Evolutionary conservation across 2,888 invertebrate species (phyloP), one percentile per base, ranked within the genome.

Genomic region (Cerastis rubricosa): DNA sequence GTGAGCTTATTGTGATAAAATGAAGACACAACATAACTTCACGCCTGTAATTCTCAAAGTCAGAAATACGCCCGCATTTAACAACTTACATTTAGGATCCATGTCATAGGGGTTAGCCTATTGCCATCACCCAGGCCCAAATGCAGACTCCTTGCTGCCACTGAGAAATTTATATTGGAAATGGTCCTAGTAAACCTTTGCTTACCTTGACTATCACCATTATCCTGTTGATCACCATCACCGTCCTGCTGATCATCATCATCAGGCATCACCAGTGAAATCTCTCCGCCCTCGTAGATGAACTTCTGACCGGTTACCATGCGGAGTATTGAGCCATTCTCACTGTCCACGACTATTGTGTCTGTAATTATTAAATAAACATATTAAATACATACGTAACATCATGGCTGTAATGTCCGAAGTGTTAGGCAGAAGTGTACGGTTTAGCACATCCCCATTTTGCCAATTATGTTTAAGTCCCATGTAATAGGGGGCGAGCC

Each of bases 271-370:
- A 94, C 90, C 2, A 96, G 80, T 0, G 94, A 92, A 61, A 95
- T 90, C 69, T 94, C 91, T 0, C 91, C 91, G 9, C 92, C 93
- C 8, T 93, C 93, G 57, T 94, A 94, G 29, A 96, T 78, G 1
- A 95, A 87, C 84, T 93, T 93, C 76, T 94, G 94, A 0, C 94
- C 95, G 0, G 93, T 90, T 57, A 95, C 89, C 87, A 96, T 92
- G 0, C 94, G 90, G 0, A 96, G 89, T 19, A 96, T 92, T 0
- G 94, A 93, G 0, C 92, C 93, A 35, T 93, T 91, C 3, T 94
- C 94, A 17, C 92, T 87, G 40, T 94, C 92, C 87, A 96, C 90
- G 0, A 96, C 92, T 81, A 96, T 94, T 4, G 96, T 94, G 3
- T 94, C 96, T 95, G 91, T 2, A 89, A 90, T 22, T 0, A 63